These are phyloP conservation scores for Pseudomyrmex cubaensis DNA, from an alignment of 1,140 invertebrate species.

Conservation along the genomic window DNA sequence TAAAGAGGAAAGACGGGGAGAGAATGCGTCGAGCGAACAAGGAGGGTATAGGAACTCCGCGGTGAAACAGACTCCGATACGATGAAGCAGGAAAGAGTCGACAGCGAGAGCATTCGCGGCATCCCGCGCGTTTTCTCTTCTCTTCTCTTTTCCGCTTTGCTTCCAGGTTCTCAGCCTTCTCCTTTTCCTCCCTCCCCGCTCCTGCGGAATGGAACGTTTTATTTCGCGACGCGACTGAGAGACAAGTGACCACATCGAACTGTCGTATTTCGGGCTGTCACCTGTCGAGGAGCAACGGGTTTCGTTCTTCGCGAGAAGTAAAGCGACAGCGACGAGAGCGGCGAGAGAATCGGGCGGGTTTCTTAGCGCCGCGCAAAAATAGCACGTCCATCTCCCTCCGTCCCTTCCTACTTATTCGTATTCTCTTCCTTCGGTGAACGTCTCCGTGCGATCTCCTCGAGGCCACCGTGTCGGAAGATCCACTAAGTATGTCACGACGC, in stretches of 20 bases:
- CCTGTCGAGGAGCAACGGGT: conserved; percentile 71
- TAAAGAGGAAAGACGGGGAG: conserved; percentile 18
- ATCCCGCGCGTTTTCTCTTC: conserved; percentile 23
- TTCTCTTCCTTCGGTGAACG: conserved; percentile 36
- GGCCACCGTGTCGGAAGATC: conserved; percentile 25
- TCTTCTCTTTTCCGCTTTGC: background rate
- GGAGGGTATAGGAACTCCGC: conserved; percentile 24
- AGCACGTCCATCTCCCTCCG: conserved; percentile 42
- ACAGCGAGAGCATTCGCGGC: conserved; percentile 43
- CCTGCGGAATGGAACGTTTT: conserved; percentile 73
- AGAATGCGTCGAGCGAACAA: conserved; percentile 33
- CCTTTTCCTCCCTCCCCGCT: conserved; percentile 2
- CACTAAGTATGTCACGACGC: conserved; percentile 72
- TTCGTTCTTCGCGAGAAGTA: conserved; percentile 62
- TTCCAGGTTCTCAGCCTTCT: background rate
- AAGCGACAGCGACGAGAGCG: conserved; percentile 43
- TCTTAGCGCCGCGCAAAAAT: conserved; percentile 67
- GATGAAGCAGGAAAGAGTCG: conserved; percentile 60
- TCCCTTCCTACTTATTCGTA: conserved; percentile 34
- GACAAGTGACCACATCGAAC: conserved; percentile 83
- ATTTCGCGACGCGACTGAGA: conserved; percentile 75
- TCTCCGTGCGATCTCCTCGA: conserved; percentile 41
- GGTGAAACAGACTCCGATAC: conserved; percentile 58
- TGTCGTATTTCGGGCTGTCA: conserved; percentile 82
- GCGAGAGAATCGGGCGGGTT: conserved; percentile 59